phyloP scores from a whole-genome alignment of 64 coral and sea anemone species.

The Dendronephthya gigantea region DNA sequence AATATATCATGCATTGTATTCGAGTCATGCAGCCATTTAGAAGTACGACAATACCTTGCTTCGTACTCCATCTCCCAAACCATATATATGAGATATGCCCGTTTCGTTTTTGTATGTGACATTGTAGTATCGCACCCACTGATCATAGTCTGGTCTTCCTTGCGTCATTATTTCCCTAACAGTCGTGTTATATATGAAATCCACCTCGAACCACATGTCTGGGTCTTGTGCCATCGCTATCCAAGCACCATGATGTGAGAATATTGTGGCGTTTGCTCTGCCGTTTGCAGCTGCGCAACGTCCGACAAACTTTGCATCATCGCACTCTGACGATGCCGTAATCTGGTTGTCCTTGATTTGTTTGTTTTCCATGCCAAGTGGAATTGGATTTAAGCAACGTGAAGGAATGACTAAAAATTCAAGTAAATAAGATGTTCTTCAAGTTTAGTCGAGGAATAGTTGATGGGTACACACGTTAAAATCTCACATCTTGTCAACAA shows the following conservation, averaged over 20 bases:
- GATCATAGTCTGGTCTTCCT: constrained; percentile 3
- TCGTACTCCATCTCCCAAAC: constrained; percentile 26
- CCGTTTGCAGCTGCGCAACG: too few relatives aligned
- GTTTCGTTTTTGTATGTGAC: constrained; percentile 31
- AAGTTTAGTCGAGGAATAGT: too few relatives aligned
- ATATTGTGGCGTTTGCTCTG: not conserved
- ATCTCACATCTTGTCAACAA: too few relatives aligned
- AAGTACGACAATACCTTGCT: constrained; percentile 9
- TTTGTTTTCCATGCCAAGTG: not conserved
- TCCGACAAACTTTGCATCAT: too few relatives aligned
- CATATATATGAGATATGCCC: not conserved
- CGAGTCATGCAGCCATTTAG: constrained; percentile 35
- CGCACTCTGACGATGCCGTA: too few relatives aligned
- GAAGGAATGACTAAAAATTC: too few relatives aligned
- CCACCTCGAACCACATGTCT: constrained; percentile 21
- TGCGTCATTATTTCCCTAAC: constrained; percentile 24
- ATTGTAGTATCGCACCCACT: constrained; percentile 29
- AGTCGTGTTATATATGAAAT: constrained; percentile 15
- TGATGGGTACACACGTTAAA: too few relatives aligned
- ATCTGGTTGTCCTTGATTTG: too few relatives aligned
- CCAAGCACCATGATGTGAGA: not conserved
- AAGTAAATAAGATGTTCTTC: too few relatives aligned
- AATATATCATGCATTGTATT: not conserved
- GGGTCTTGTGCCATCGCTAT: constrained; percentile 6
- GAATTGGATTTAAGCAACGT: not conserved